Evolutionary conservation across 2,888 invertebrate species (phyloP).

Genomic region (Lepetodrilus schrolli): DNA sequence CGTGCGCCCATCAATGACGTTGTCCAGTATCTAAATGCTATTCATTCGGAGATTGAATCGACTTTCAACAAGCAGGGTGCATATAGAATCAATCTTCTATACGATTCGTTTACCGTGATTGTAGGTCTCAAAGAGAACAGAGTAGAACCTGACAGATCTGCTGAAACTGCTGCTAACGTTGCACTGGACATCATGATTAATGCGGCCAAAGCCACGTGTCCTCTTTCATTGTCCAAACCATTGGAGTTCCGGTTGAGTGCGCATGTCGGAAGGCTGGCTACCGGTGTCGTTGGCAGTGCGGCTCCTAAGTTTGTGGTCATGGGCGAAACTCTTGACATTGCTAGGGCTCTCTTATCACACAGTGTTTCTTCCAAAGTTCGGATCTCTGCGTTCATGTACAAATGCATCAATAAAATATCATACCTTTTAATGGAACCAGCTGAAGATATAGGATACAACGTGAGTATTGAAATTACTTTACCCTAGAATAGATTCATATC

Average conservation of each 20-base stretch:
- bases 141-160: constrained; percentile 30
- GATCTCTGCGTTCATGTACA: constrained; percentile 41
- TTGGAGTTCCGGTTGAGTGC: constrained; percentile 33
- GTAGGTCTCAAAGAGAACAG: constrained; percentile 31
- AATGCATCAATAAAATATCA: constrained; percentile 39
- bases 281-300: constrained; percentile 50
- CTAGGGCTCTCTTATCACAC: constrained; percentile 40
- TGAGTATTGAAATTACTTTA: constrained; percentile 31
- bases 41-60: constrained; percentile 29
- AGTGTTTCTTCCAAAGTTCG: constrained; percentile 42
- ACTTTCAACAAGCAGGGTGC: not conserved
- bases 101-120: constrained; percentile 20
- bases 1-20: constrained; percentile 16
- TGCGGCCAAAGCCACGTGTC: not conserved
- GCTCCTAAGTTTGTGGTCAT: constrained; percentile 49
- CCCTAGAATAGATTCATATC: not conserved
- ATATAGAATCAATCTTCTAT: not conserved
- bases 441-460: constrained; percentile 33
- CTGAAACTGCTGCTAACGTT: constrained; percentile 34
- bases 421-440: constrained; percentile 33
- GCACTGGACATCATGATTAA: constrained; percentile 36
- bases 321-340: constrained; percentile 49
- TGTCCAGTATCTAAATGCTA: constrained; percentile 32
- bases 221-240: not conserved
- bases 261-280: constrained; percentile 48